phyloP scores from a whole-genome alignment of 2,888 invertebrate species.

The Limnephilus marmoratus region DNA sequence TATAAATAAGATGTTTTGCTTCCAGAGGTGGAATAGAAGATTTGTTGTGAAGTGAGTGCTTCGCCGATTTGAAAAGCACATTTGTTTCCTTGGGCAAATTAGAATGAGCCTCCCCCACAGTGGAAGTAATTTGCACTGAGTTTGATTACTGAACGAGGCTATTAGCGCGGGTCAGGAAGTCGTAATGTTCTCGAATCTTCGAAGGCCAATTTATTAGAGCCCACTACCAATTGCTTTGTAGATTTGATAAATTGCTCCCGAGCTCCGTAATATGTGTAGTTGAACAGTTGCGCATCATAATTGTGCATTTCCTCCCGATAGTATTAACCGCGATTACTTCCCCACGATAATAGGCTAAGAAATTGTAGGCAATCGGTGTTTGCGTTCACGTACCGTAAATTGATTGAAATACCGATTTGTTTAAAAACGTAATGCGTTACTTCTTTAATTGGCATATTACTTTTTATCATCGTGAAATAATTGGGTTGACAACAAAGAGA shows the following conservation, averaged over 20 bases:
- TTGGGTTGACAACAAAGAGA: neutral
- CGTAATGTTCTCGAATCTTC: conserved; percentile 53
- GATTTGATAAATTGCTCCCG: conserved; percentile 49
- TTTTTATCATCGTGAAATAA: conserved; percentile 6
- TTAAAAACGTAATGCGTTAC: neutral
- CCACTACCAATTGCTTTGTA: conserved; percentile 44
- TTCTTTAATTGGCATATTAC: neutral
- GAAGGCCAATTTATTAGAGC: conserved; percentile 50
- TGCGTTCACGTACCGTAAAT: neutral
- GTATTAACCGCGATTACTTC: neutral
- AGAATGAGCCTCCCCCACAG: conserved; percentile 25
- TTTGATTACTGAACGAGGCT: conserved; percentile 52
- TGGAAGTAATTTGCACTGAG: conserved; percentile 52
- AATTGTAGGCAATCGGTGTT: neutral
- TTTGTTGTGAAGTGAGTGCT: neutral
- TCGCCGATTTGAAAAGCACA: conserved; percentile 21
- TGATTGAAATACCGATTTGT: neutral
- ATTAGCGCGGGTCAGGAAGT: conserved; percentile 54
- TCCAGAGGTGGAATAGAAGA: neutral
- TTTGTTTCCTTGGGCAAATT: conserved; percentile 22
- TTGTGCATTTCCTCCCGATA: conserved; percentile 48
- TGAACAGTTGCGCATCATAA: conserved; percentile 39
- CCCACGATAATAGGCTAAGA: neutral
- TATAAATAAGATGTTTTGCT: neutral
- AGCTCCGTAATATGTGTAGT: conserved; percentile 17